Percentiles rank a stretch among this genome's conserved stretches.
Conservation (phyloP, 1,140 invertebrate genomes). For the Melitaea cinxia region DNA sequence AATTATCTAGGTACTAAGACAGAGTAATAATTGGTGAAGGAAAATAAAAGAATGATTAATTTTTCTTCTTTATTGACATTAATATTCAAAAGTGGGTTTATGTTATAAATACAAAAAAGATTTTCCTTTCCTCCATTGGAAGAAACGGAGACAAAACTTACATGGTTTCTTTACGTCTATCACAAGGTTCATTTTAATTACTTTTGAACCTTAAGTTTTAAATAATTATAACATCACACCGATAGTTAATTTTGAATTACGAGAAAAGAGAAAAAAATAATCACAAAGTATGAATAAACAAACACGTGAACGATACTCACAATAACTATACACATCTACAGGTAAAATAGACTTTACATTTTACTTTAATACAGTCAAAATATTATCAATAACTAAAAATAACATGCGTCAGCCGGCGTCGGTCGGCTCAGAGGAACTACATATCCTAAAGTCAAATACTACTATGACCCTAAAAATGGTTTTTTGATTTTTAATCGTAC, state of each 20-base stretch:
- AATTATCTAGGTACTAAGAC: no score
- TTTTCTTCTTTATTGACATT: conserved; percentile 51
- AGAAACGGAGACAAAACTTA: conserved; percentile 23
- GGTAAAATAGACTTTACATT: conserved; percentile 10
- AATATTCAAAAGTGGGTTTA: conserved; percentile 50
- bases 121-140: conserved; percentile 31
- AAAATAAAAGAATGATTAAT: not conserved
- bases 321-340: conserved; percentile 10
- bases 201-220: conserved; percentile 16
- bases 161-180: conserved; percentile 2
- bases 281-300: not conserved
- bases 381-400: conserved; percentile 19
- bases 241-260: conserved; percentile 39
- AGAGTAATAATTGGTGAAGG: not conserved
- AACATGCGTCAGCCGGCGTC: conserved; percentile 22
- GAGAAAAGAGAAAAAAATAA: conserved; percentile 15
- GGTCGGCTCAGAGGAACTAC: conserved; percentile 43
- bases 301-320: not conserved
- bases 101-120: conserved; percentile 47
- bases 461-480: conserved; percentile 48
- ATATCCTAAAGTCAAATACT: conserved; percentile 51
- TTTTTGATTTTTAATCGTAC: no score
- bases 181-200: conserved; percentile 12
- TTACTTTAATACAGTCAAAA: conserved; percentile 27
- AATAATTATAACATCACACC: conserved; percentile 33